Conservation (phyloP, 37 sponge, comb jelly and placozoan species). For the Tethya wilhelma region DNA sequence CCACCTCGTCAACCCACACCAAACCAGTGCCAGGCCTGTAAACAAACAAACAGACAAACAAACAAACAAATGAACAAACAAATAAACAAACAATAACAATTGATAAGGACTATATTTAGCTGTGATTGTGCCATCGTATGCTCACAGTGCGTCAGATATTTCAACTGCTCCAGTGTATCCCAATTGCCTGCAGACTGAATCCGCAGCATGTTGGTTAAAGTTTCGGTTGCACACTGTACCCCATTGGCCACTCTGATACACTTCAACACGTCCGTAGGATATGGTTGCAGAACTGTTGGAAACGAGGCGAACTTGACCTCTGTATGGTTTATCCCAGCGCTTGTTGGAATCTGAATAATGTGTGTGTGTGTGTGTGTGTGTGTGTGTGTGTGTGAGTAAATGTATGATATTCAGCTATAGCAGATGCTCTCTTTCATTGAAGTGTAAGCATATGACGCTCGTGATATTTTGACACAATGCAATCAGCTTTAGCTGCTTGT, state of each 20-base stretch:
- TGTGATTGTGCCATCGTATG: not conserved
- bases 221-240: conserved; percentile 69
- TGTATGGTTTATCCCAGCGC: conserved; percentile 19
- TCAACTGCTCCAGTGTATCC: conserved; percentile 39
- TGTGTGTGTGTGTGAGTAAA: too few species aligned
- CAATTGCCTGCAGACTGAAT: conserved; percentile 63
- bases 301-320: conserved; percentile 42
- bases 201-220: conserved; percentile 49
- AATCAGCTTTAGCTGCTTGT: too few species aligned
- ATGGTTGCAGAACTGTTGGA: not conserved
- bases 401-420: too few species aligned
- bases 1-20: conserved; percentile 3
- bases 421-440: too few species aligned
- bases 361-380: too few species aligned
- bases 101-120: not conserved
- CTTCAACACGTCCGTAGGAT: conserved; percentile 37
- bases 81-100: not conserved
- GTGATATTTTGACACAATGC: too few species aligned
- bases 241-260: conserved; percentile 43
- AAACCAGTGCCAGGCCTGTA: conserved; percentile 14
- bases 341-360: not conserved
- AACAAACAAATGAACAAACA: not conserved
- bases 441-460: too few species aligned
- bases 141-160: conserved; percentile 12
- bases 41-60: conserved; percentile 1